phyloP scores from a whole-genome alignment of 2,888 invertebrate genomes.

The Agrotis clavis region DNA sequence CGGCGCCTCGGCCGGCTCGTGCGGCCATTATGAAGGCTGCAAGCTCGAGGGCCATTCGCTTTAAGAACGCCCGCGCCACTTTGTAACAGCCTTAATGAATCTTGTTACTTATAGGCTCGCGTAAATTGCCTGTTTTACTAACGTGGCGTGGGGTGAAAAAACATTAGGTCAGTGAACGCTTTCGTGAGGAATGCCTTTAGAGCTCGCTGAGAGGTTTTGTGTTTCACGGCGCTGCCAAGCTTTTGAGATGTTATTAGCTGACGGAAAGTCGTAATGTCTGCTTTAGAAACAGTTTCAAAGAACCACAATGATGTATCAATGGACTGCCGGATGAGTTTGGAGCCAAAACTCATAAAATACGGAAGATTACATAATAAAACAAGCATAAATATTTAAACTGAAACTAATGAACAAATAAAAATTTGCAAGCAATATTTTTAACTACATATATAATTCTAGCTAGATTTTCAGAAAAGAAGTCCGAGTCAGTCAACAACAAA shows the following conservation, averaged over 20 bases:
- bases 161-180: conserved; percentile 80
- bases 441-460: neutral
- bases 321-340: neutral
- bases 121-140: conserved; percentile 89
- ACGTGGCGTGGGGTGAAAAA: conserved; percentile 79
- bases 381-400: conserved; percentile 13
- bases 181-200: conserved; percentile 72
- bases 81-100: conserved; percentile 91
- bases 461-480: neutral
- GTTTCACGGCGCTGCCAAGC: conserved; percentile 52
- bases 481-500: conserved; percentile 6
- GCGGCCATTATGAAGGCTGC: conserved; percentile 90
- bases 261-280: conserved; percentile 13
- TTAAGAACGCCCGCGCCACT: conserved; percentile 90
- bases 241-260: conserved; percentile 55
- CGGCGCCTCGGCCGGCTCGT: conserved; percentile 87
- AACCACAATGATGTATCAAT: conserved; percentile 22
- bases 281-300: conserved; percentile 24
- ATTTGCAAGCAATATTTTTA: neutral
- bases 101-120: conserved; percentile 90
- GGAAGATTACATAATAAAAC: neutral
- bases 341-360: conserved; percentile 34
- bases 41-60: conserved; percentile 91
- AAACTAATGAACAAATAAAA: conserved; percentile 8
- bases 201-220: conserved; percentile 65